These are phyloP conservation scores for Calameuta pallipes DNA, from an alignment of 2,888 invertebrate species.

Conservation along the genomic window DNA sequence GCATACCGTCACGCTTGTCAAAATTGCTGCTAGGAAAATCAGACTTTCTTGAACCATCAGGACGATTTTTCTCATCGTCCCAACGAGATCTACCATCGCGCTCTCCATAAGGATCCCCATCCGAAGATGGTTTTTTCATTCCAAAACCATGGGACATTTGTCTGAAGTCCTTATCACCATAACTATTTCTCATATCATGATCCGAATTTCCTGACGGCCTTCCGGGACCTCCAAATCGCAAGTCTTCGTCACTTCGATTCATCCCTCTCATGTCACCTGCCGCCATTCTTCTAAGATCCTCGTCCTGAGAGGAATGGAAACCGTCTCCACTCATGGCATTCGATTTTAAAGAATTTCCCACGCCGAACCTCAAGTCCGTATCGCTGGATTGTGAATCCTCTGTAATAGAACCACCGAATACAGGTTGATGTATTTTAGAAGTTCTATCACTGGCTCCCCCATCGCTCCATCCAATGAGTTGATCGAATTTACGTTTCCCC, in stretches of 20 bases:
- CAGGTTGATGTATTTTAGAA: conserved; percentile 55
- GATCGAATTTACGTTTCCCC: conserved; percentile 62
- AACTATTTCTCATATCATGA: conserved; percentile 46
- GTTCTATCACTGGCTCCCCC: conserved; percentile 50
- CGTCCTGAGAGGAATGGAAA: conserved; percentile 43
- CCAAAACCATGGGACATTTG: conserved; percentile 29
- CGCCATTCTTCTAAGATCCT: conserved; percentile 47
- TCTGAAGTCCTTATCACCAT: conserved; percentile 53
- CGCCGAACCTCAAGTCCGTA: conserved; percentile 49
- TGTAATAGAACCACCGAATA: conserved; percentile 51
- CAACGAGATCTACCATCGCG: conserved; percentile 45
- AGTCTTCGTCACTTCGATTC: conserved; percentile 47
- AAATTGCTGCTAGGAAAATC: conserved; percentile 43
- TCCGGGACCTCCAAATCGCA: conserved; percentile 51
- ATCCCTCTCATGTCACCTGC: conserved; percentile 34
- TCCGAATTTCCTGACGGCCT: conserved; percentile 49
- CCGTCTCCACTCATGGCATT: conserved; percentile 36
- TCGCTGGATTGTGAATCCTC: conserved; percentile 57
- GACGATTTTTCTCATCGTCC: conserved; percentile 49
- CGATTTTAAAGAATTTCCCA: conserved; percentile 21
- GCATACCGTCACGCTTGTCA: conserved; percentile 51
- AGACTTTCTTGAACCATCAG: conserved; percentile 34
- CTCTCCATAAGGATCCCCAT: conserved; percentile 21
- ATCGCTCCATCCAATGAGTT: conserved; percentile 60
- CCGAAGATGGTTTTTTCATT: conserved; percentile 30